Base-by-base conservation (phyloP, 1,140 invertebrate genomes). In the Ridgeia piscesae region DNA sequence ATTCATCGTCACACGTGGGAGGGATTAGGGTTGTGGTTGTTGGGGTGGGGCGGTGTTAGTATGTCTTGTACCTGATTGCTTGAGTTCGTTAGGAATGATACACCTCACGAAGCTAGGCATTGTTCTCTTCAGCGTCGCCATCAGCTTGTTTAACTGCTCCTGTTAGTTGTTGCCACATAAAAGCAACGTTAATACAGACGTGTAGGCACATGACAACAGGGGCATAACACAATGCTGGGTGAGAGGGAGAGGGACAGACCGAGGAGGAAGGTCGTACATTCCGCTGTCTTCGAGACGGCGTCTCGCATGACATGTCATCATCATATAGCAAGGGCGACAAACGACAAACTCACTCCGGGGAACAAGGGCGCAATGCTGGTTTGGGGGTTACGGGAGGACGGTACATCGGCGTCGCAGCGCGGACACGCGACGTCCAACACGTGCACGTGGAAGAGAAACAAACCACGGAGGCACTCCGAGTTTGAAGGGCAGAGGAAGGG, bases 71-170 rank as follows among this genome's bases (percentile, higher is more conserved):
- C 97, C 97, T 95, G 98, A 97, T 95, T 98, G 97, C 97, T 99
- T 99, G 97, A 98, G 97, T 96, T 99, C 99, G 96, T 99, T 99
- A 96, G 99, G 99, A 96, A 99, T 99, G 97, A 99, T 99, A 97
- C 99, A 99, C 97, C 99, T 98, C 94, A 99, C 98, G 97, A 99
- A 99, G 97, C 99, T 99, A 97, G 99, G 99, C 95, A 99, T 98
- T 89, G 99, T 99, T 91, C 98, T 98, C 96, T 98, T 98, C 97
- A 99, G 96, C 17, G 35, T 91, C 33, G 91, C 17, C 91, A 91
- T 91, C 48, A 91, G 48, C 42, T n/a, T 35, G 91, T 91, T 91
- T 48, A 77, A 21, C 58, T 77, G 58, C 27, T 77, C 58, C 58
- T 77, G 58, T 77, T 77, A 77, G 58, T 77, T 77, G 58, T 77